Percentiles rank a stretch among this genome's conserved stretches.
Conservation (phyloP, 2,113 vertebrate species). For the Takifugu bimaculatus region DNA sequence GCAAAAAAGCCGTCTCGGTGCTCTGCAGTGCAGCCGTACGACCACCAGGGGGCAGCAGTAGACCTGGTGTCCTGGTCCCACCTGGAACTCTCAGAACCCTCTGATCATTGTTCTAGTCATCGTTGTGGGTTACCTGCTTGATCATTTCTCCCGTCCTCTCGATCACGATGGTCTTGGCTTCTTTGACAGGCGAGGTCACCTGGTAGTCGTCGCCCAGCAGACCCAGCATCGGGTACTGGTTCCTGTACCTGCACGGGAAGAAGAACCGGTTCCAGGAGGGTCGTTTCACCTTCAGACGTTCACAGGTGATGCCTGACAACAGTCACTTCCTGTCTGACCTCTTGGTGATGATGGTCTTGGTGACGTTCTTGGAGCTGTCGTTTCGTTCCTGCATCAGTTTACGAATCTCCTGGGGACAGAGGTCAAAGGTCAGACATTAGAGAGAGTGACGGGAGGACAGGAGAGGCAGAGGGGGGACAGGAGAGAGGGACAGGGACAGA, state of each 20-base stretch:
- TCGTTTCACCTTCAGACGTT: background rate
- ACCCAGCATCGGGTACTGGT: constrained; percentile 90
- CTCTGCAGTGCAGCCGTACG: too few species aligned
- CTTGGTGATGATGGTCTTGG: constrained; percentile 84
- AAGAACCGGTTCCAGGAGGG: background rate
- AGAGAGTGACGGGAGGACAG: background rate
- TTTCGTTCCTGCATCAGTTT: constrained; percentile 75
- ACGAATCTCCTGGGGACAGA: constrained; percentile 81
- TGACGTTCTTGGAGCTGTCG: constrained; percentile 69
- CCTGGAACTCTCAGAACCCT: background rate
- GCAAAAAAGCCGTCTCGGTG: too few species aligned
- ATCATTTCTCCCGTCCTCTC: constrained; percentile 72
- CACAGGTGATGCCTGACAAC: too few species aligned
- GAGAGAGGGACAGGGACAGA: background rate
- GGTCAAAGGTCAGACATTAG: constrained; percentile 10
- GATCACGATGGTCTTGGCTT: constrained; percentile 82
- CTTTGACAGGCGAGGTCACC: constrained; percentile 73
- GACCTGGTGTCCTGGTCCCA: background rate
- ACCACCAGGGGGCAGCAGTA: background rate
- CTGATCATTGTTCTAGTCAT: background rate
- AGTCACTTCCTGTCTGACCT: constrained; percentile 66
- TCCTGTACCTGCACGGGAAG: constrained; percentile 69
- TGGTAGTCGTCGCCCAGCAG: constrained; percentile 88
- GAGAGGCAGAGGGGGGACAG: background rate
- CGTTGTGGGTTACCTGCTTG: constrained; percentile 52